Conservation (phyloP, 2,888 invertebrate species). For the Mesochorus sp. region DNA sequence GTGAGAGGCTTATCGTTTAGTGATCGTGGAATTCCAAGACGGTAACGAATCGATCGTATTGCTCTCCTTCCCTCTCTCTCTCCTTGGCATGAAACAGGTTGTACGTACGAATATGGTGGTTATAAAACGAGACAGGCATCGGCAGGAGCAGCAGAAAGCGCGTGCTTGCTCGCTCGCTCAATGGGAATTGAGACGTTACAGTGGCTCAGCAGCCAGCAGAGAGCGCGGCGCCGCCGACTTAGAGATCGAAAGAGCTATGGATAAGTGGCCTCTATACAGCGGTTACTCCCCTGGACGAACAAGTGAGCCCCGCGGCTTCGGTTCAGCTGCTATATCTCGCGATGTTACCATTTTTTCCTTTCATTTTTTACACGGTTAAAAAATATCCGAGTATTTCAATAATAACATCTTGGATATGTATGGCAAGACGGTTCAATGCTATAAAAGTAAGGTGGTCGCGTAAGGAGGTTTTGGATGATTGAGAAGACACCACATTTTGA, state of each 20-base stretch:
- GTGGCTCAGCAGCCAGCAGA: conserved; percentile 44
- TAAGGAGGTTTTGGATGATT: no score
- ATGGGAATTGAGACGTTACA: conserved; percentile 63
- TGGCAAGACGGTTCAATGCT: no score
- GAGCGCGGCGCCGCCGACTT: conserved; percentile 45
- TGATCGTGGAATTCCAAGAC: conserved; percentile 26
- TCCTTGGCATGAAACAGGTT: conserved; percentile 53
- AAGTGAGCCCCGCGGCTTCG: conserved; percentile 40
- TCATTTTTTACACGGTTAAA: no score
- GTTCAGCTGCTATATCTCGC: no score
- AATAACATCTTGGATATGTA: no score
- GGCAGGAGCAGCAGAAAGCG: conserved; percentile 39
- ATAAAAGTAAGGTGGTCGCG: no score
- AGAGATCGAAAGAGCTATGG: conserved; percentile 50
- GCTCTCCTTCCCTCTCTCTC: conserved; percentile 22
- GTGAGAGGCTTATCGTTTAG: conserved; percentile 30
- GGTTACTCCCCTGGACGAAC: conserved; percentile 14
- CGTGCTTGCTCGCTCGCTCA: conserved; percentile 44
- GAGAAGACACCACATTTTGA: no score
- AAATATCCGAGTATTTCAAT: no score
- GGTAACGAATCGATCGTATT: conserved; percentile 57
- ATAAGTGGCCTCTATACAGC: conserved; percentile 48
- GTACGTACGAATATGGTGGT: conserved; percentile 61
- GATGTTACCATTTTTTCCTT: no score
- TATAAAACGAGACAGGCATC: conserved; percentile 59